phyloP scores from a whole-genome alignment of 2,888 invertebrate genomes.

The Buathra laborator region DNA sequence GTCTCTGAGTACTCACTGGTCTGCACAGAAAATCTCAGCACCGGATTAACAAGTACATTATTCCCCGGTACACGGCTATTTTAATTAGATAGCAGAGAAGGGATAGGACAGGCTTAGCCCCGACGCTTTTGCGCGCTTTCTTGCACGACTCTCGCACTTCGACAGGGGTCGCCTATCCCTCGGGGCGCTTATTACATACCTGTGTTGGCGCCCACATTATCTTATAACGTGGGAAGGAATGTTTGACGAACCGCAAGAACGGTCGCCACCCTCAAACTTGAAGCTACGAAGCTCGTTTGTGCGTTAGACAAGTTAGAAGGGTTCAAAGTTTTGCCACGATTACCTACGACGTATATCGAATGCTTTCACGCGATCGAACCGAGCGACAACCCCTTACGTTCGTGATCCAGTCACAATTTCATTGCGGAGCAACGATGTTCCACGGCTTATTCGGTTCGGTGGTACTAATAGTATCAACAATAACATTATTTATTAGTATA shows the following conservation, averaged over 20 bases:
- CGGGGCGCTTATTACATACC: neutral
- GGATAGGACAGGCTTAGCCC: conserved; percentile 12
- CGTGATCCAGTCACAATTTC: conserved; percentile 30
- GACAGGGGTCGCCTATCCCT: no score
- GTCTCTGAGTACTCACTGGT: conserved; percentile 57
- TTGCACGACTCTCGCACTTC: neutral
- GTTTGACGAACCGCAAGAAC: conserved; percentile 51
- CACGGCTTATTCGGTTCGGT: conserved; percentile 32
- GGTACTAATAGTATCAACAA: neutral
- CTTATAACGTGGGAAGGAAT: conserved; percentile 41
- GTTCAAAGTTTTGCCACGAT: conserved; percentile 24
- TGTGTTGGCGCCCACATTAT: neutral
- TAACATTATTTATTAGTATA: no score
- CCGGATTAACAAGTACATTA: conserved; percentile 34
- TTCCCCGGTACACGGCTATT: conserved; percentile 19
- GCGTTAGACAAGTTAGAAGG: conserved; percentile 14
- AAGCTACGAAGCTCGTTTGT: conserved; percentile 31
- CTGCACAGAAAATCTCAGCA: conserved; percentile 36
- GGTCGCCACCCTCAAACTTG: neutral
- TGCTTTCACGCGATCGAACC: conserved; percentile 17
- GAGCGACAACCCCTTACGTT: neutral
- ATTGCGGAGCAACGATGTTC: conserved; percentile 34
- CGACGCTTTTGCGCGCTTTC: conserved; percentile 12
- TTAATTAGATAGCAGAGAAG: conserved; percentile 26
- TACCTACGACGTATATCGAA: conserved; percentile 21